A percentile compares a stretch with the other conserved stretches of the same genome.
These are phyloP conservation scores for Labrus mixtus DNA, from an alignment of 2,113 vertebrate genomes.

Conservation along the genomic window DNA sequence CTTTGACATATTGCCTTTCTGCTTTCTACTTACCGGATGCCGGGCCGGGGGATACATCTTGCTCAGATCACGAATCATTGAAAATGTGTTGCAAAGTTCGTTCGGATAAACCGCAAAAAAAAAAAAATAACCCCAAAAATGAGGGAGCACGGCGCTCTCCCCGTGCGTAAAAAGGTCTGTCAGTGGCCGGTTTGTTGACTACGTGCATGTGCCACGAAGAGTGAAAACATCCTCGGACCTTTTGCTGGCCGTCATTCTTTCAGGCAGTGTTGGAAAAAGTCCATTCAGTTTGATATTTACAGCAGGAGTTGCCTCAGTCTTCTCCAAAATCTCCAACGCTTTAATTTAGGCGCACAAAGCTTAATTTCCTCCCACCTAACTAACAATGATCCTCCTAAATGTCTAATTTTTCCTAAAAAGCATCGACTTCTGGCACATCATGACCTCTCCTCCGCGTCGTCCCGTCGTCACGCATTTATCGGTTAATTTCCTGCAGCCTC, in stretches of 20 bases:
- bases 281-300: constrained; percentile 17
- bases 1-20: constrained; percentile 50
- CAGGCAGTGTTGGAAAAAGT: constrained; percentile 51
- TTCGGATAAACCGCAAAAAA: constrained; percentile 57
- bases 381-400: constrained; percentile 24
- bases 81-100: constrained; percentile 69
- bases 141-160: constrained; percentile 5
- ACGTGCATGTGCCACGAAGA: constrained; percentile 26
- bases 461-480: constrained; percentile 48
- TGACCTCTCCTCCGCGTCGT: constrained; percentile 47
- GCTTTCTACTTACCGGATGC: constrained; percentile 77
- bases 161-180: constrained; percentile 65
- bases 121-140: constrained; percentile 24
- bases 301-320: constrained; percentile 38
- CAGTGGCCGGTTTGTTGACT: constrained; percentile 32
- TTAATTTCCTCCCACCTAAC: constrained; percentile 11
- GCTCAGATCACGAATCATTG: constrained; percentile 83
- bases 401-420: constrained; percentile 10
- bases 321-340: constrained; percentile 41
- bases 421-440: constrained; percentile 47
- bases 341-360: constrained; percentile 29
- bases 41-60: constrained; percentile 82
- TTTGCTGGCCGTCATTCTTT: constrained; percentile 14
- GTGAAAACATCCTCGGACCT: constrained; percentile 53
- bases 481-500: constrained; percentile 55